Percentiles rank a stretch among this genome's conserved stretches.
These are phyloP conservation scores for Pectinophora gossypiella DNA, from an alignment of 1,140 invertebrate species.

Conservation along the genomic window DNA sequence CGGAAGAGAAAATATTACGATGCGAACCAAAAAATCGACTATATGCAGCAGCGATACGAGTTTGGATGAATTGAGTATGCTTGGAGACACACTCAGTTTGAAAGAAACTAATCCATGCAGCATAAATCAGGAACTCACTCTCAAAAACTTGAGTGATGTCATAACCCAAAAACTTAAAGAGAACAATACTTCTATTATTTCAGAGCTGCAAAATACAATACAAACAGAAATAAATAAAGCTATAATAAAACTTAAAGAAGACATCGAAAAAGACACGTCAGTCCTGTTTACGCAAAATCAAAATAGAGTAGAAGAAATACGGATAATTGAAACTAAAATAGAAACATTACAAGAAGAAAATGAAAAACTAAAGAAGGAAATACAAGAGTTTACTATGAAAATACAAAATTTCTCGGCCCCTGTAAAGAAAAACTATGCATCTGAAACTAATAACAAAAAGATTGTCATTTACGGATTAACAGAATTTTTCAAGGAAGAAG, in stretches of 20 bases:
- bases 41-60: neutral
- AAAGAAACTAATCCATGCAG: neutral
- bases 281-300: neutral
- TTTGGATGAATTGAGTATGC: neutral
- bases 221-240: constrained; percentile 12
- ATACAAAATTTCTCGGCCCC: neutral
- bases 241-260: constrained; percentile 7
- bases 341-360: constrained; percentile 6
- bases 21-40: neutral
- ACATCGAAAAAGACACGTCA: constrained; percentile 8
- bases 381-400: neutral
- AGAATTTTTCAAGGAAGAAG: constrained; percentile 11
- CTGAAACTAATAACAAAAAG: constrained; percentile 8
- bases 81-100: neutral
- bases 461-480: constrained; percentile 14
- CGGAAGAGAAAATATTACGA: neutral
- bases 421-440: too few species aligned
- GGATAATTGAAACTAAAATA: neutral
- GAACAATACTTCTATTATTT: constrained; percentile 9
- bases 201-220: constrained; percentile 12
- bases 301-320: neutral
- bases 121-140: neutral
- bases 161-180: constrained; percentile 6
- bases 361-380: constrained; percentile 4
- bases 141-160: neutral